These are phyloP conservation scores for Caenorhabditis zanzibari DNA, from an alignment of 2,888 invertebrate species.

Conservation along the genomic window DNA sequence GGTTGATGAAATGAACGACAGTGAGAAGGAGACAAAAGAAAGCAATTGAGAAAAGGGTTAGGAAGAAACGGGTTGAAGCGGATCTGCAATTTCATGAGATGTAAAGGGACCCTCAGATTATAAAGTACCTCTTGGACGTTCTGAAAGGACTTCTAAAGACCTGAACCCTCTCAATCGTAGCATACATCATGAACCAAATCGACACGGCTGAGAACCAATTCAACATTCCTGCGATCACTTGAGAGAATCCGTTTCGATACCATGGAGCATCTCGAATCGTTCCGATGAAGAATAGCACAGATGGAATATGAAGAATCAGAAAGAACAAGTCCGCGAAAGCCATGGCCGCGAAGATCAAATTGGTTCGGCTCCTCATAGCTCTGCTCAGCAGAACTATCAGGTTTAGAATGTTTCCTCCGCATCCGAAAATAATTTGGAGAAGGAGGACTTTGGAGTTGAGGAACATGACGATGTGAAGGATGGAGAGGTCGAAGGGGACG, in stretches of 20 bases:
- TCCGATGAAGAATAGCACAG: conserved; percentile 69
- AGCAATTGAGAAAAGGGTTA: conserved; percentile 64
- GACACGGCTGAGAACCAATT: conserved; percentile 77
- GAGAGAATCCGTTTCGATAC: conserved; percentile 64
- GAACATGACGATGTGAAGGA: conserved; percentile 56
- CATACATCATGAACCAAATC: conserved; percentile 78
- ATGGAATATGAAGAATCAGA: conserved; percentile 67
- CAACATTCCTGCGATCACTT: conserved; percentile 62
- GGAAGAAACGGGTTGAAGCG: conserved; percentile 68
- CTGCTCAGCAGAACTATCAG: conserved; percentile 74
- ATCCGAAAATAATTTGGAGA: conserved; percentile 74
- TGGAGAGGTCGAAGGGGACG: conserved; percentile 10
- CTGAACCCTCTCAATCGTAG: conserved; percentile 76
- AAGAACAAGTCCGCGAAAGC: conserved; percentile 77
- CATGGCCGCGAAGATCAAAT: conserved; percentile 78
- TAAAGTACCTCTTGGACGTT: conserved; percentile 47
- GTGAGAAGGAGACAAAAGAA: conserved; percentile 65
- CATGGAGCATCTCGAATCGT: conserved; percentile 59
- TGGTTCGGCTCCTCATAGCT: conserved; percentile 76
- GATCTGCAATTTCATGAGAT: conserved; percentile 22
- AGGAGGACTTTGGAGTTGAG: conserved; percentile 68
- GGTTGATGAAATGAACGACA: conserved; percentile 62
- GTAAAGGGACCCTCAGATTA: not conserved
- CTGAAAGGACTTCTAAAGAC: conserved; percentile 72
- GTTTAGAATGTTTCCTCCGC: conserved; percentile 75